Evolutionary conservation across 2,888 invertebrate genomes (phyloP), one percentile per base, ranked within the genome.

Genomic region (Lithosia quadra): DNA sequence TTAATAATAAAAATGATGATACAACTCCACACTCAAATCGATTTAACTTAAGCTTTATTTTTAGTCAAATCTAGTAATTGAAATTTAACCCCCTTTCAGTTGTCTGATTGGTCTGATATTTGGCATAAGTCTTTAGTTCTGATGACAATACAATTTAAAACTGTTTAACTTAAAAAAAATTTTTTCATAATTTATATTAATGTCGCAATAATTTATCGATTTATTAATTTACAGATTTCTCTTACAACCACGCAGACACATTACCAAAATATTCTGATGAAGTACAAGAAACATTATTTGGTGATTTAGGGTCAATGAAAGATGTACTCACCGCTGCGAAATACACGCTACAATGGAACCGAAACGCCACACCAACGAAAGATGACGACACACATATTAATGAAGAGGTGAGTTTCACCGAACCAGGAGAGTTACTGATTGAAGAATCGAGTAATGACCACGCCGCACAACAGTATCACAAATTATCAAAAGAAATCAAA

Each of bases 251-350:
- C 34, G 65, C 61, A 3, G 73, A 78, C 15, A 79, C 39, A 33
- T 3, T 13, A 9, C 10, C 63, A 55, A 43, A 64, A 39, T 28
- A 57, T 39, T 57, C 71, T 0, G 56, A 34, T 2, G 72, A 74
- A 10, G 34, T 72, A 11, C 63, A 76, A 9, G 53, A 75, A 7
- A 72, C 65, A 1, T 49, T 79, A n/a, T 76, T 70, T 55, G 78
- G 78, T 7, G 33, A 78, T 24, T 28, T 76, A 22, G 58, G 49
- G 11, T 71, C 78, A 5, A 58, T 72, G 36, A 2, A 64, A 5
- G 73, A 76, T 9, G 36, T 77, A 0, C 67, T 78, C 15, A 57
- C 11, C 13, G 24, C 13, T 4, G 75, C 5, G 70, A 70, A 21
- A 0, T 84, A 64, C 18, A 57, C 57, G 8, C 8, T 63, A n/a